These are phyloP conservation scores for Phalangium opilio DNA, from an alignment of 2,888 invertebrate species.

Conservation along the genomic window DNA sequence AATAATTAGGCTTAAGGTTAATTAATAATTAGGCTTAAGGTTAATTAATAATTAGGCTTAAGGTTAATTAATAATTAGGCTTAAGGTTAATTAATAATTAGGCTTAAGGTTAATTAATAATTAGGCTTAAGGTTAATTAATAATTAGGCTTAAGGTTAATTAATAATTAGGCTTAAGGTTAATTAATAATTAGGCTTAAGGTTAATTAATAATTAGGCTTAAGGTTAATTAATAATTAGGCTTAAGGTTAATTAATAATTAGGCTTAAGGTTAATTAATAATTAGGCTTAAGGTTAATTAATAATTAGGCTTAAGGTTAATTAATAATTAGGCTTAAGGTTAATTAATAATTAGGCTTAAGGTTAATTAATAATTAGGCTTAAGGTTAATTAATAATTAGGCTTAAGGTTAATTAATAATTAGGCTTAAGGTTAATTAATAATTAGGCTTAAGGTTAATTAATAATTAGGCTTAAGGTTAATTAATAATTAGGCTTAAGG, in stretches of 20 bases:
- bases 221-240: constrained; percentile 5
- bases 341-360: no score
- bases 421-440: neutral
- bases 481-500: no score
- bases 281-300: constrained; percentile 1
- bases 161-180: no score
- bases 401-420: no score
- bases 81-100: no score
- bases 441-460: no score
- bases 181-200: constrained; percentile 2
- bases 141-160: neutral
- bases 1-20: neutral
- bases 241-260: neutral
- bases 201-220: constrained; percentile 3
- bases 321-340: constrained; percentile 1
- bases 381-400: neutral
- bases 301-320: no score
- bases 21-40: no score
- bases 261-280: no score
- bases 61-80: constrained; percentile 1
- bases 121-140: no score
- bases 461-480: neutral
- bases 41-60: constrained; percentile 3
- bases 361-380: constrained; percentile 5
- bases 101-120: neutral